phyloP scores from a whole-genome alignment of 2,113 vertebrate genomes.

The Setophaga kirtlandii region DNA sequence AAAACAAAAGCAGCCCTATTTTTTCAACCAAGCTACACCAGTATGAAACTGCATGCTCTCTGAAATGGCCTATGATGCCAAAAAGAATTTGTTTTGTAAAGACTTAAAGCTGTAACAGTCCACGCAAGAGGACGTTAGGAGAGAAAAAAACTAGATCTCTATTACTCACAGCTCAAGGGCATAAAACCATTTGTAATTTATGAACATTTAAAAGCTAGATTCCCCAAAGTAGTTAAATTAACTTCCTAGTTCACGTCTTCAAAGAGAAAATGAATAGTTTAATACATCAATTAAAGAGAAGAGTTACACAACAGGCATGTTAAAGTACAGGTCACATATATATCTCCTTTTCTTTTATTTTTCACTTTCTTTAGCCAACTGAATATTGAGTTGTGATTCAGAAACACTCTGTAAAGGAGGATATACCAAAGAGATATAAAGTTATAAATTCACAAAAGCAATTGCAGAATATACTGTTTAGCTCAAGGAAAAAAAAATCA shows the following conservation, averaged over 20 bases:
- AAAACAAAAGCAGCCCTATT: conserved; percentile 24
- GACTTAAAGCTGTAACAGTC: conserved; percentile 22
- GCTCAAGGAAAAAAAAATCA: background rate
- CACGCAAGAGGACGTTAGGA: background rate
- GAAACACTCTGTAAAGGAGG: background rate
- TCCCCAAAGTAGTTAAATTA: conserved; percentile 63
- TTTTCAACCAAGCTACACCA: background rate
- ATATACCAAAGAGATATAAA: background rate
- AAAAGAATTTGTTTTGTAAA: conserved; percentile 39
- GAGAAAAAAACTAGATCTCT: background rate
- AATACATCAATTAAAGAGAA: conserved; percentile 69
- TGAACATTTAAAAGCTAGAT: conserved; percentile 61
- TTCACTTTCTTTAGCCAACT: background rate
- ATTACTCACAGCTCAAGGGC: conserved; percentile 55
- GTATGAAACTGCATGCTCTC: background rate
- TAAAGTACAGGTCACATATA: background rate
- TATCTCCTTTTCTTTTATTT: background rate
- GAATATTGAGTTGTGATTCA: background rate
- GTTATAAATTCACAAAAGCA: background rate
- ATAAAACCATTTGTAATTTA: conserved; percentile 68
- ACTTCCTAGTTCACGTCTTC: conserved; percentile 55
- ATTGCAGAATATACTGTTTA: background rate
- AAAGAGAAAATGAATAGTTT: conserved; percentile 66
- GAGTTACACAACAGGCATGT: conserved; percentile 43
- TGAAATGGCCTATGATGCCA: background rate